Base-by-base conservation (phyloP, 2,113 vertebrate genomes). In the Excalfactoria chinensis region DNA sequence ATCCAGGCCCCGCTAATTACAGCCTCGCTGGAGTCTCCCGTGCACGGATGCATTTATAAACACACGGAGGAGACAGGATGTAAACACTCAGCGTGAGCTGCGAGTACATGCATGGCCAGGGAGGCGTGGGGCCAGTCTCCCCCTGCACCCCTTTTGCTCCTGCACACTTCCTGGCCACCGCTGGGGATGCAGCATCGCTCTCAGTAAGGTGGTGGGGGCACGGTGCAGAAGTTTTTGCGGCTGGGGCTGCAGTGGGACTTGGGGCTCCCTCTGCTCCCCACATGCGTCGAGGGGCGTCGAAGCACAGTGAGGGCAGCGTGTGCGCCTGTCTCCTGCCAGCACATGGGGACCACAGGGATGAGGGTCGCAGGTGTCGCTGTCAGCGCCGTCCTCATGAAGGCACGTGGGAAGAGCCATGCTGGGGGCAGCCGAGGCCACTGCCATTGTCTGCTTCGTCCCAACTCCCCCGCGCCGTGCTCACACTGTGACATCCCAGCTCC, bases 51-150 rank as follows among this genome's bases (percentile, higher is more conserved):
- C 95, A 88, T 86, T 90, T 96, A 96, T 96, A 95, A 94, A 96
- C 93, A 96, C 77, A 81, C 55, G 56, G 81, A 95, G 84, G 78
- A 95, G 95, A 89, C 93, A 94, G 93, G 93, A 95, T 95, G 93
- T 96, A 97, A 95, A 97, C 93, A 95, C 71, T 91, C 90, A 66
- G 85, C 30, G 49, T 35, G n/a, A 25, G 72, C 95, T 6, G 72
- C 11, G 35, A 90, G 93, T 13, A 3, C 70, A 84, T 89, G 78
- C 78, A 89, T 13, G 35, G 82, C 82, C 11, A 2, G 12, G 41
- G 32, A 40, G 37, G 44, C 0, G 15, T 2, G 44, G 62, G 87
- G 90, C 72, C 28, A 4, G 0, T 20, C 0, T 4, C 62, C 70
- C 84, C 49, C 14, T 4, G 7, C 26, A 3, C 9, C 59, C 64